Conservation (phyloP, 2,797 vertebrate genomes). For the Adelosebastes latens region DNA sequence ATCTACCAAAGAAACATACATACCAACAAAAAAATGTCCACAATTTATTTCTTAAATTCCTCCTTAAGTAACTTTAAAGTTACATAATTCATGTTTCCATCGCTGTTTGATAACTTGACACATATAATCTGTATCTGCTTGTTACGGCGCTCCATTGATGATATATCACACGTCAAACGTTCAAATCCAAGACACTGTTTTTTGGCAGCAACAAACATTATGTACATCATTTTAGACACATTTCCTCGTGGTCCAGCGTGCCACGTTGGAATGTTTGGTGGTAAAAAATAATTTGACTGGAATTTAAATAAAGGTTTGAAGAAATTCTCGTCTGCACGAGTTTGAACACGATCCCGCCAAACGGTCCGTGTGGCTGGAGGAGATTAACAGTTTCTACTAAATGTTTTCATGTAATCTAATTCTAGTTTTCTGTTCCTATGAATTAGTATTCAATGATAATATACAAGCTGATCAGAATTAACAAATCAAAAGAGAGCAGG, state of each 20-base stretch:
- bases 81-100: background rate
- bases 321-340: background rate
- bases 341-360: background rate
- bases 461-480: background rate
- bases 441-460: background rate
- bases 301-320: background rate
- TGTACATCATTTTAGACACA: background rate
- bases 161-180: background rate
- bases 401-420: background rate
- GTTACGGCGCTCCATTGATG: background rate
- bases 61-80: background rate
- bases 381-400: background rate
- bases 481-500: background rate
- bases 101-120: background rate
- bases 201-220: background rate
- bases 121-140: background rate
- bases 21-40: background rate
- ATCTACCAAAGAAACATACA: background rate
- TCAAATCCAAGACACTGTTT: background rate
- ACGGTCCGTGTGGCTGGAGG: background rate
- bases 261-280: background rate
- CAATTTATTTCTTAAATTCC: background rate
- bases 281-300: background rate
- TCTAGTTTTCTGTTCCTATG: background rate
- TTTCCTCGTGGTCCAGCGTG: background rate